phyloP scores from a whole-genome alignment of 2,113 vertebrate genomes.

The Varanus salvator region DNA sequence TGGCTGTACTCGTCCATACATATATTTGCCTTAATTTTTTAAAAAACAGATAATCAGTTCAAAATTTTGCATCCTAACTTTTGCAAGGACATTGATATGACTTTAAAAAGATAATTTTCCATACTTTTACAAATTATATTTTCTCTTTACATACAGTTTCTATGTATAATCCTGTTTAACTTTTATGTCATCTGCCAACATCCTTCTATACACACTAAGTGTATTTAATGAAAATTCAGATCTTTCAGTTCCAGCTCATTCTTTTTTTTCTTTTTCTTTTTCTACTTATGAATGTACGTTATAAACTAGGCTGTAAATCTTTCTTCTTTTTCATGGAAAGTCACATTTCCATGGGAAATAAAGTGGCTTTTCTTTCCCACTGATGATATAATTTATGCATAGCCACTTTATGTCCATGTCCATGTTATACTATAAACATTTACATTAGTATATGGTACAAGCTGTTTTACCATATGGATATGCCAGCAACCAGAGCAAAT shows the following conservation, averaged over 20 bases:
- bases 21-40: not conserved
- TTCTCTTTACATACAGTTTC: slow-evolving; percentile 3
- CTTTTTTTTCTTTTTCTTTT: not conserved
- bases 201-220: not conserved
- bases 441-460: not conserved
- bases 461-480: not conserved
- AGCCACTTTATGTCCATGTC: not conserved
- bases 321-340: not conserved
- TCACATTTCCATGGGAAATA: not conserved
- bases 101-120: not conserved
- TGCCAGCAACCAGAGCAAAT: not conserved
- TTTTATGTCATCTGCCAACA: not conserved
- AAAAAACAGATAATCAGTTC: not conserved
- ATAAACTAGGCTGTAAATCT: not conserved
- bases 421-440: not conserved
- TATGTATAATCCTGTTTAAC: not conserved
- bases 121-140: not conserved
- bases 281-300: not conserved
- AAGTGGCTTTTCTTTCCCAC: not conserved
- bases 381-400: not conserved
- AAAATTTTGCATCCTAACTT: not conserved
- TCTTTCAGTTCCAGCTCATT: not conserved
- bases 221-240: not conserved
- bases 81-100: not conserved
- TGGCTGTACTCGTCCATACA: not conserved